Evolutionary conservation across 2,888 invertebrate genomes (phyloP).

Genomic region (Agonopterix heracliana): DNA sequence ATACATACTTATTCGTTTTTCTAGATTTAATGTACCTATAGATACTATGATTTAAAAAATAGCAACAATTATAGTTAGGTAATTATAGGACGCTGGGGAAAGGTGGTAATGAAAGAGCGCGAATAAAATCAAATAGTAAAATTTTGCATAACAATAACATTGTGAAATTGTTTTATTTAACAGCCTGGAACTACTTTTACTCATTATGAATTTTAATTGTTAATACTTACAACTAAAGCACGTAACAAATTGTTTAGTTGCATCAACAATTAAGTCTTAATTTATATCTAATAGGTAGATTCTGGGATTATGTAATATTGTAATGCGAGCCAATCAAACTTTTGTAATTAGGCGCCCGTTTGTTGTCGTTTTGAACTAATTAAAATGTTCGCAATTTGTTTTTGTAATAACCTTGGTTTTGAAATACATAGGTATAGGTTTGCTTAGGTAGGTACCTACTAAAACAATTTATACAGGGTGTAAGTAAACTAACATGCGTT

Average conservation of each 20-base stretch:
- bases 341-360: constrained; percentile 1
- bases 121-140: too few relatives aligned
- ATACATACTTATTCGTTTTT: too few relatives aligned
- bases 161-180: constrained; percentile 4
- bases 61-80: too few relatives aligned
- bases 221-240: neutral
- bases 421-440: too few relatives aligned
- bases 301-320: neutral
- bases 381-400: constrained; percentile 1
- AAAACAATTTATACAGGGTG: too few relatives aligned
- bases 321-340: neutral
- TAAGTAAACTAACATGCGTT: too few relatives aligned
- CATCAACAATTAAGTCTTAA: neutral
- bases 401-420: neutral
- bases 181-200: constrained; percentile 2
- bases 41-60: too few relatives aligned
- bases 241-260: neutral
- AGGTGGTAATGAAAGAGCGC: too few relatives aligned
- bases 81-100: too few relatives aligned
- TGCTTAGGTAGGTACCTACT: too few relatives aligned
- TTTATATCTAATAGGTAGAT: neutral
- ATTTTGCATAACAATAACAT: neutral
- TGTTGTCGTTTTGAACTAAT: neutral
- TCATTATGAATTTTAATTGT: constrained; percentile 3
- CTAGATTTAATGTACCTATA: too few relatives aligned